These are phyloP conservation scores for Barbus barbus DNA, from an alignment of 2,113 vertebrate species.

Conservation along the genomic window DNA sequence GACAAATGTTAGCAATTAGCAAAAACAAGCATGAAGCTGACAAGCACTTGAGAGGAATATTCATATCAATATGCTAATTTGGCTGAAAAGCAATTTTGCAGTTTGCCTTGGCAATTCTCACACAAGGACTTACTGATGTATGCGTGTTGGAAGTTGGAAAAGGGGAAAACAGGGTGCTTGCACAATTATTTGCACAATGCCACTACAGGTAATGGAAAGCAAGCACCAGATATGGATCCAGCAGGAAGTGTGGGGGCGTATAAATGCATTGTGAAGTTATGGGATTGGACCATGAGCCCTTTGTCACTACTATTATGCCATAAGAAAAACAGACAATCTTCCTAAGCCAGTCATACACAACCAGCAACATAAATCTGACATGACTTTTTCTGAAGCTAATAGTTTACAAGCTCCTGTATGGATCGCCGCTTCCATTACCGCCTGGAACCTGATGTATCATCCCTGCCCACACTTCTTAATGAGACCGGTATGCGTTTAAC, in stretches of 20 bases:
- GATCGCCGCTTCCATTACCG: background rate
- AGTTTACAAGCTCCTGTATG: background rate
- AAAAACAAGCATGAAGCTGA: slow-evolving; percentile 12
- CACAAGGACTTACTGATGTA: slow-evolving; percentile 11
- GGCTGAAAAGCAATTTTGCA: slow-evolving; percentile 17
- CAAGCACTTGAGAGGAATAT: slow-evolving; percentile 24
- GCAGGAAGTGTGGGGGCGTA: background rate
- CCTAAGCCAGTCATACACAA: background rate
- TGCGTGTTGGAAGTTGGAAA: background rate
- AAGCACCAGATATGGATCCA: background rate
- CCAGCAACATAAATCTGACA: slow-evolving; percentile 6
- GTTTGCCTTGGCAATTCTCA: slow-evolving; percentile 23
- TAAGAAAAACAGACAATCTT: background rate
- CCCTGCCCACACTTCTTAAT: slow-evolving; percentile 25
- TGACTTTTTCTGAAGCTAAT: slow-evolving; percentile 6
- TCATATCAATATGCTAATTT: slow-evolving; percentile 35
- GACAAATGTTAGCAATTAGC: slow-evolving; percentile 8
- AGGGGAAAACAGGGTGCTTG: background rate
- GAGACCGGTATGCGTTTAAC: slow-evolving; percentile 25
- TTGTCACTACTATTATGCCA: background rate
- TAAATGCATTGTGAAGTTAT: background rate
- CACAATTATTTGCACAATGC: slow-evolving; percentile 4
- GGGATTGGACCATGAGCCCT: background rate
- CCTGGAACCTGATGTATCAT: slow-evolving; percentile 15
- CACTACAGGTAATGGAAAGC: background rate